Evolutionary conservation across 2,888 invertebrate genomes (phyloP), one percentile per base, ranked within the genome.

Genomic region (Parasteatoda lunata): DNA sequence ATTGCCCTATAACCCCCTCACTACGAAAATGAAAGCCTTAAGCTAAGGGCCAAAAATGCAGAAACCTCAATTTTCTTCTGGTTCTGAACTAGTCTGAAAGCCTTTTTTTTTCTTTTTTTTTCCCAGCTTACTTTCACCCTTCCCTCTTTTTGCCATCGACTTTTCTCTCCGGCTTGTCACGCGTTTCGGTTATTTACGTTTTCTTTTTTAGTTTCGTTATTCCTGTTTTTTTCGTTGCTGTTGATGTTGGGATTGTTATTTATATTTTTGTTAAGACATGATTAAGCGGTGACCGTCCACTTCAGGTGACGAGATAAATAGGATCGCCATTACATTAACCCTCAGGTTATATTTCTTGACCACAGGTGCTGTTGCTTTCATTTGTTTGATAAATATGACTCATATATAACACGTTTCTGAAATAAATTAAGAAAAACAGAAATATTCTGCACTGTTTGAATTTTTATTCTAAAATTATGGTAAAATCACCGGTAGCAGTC

Each of bases 1-100:
- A n/a, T 76, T 86, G 85, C 66, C 85, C 85, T 86, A 76, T 86
- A 86, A 86, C 85, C 85, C 77, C 85, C 85, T 81, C 77, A 70
- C 64, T 52, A 30, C 69, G 69, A 68, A 49, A 70, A 70, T 68
- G 64, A 64, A 70, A 77, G 75, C 78, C 83, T 64, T 47, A 9
- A 80, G 85, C 80, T 71, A 86, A 86, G 80, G 78, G 75, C 79
- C 79, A 75, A 72, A 79, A 86, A 86, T 86, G 85, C 85, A 77
- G 78, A 76, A 77, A 80, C 85, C 80, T 81, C 80, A 80, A 80
- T 86, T 81, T 69, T 64, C 59, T 65, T 45, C 71, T 51, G 75
- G 51, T 15, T 64, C 68, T 75, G 73, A 85, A 86, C 80, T 86
- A 86, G 85, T 86, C 85, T 80, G 80, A 13, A 64, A 47, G n/a